Evolutionary conservation across 2,797 vertebrate species (phyloP).

Genomic region (Phaenicophaeus curvirostris): DNA sequence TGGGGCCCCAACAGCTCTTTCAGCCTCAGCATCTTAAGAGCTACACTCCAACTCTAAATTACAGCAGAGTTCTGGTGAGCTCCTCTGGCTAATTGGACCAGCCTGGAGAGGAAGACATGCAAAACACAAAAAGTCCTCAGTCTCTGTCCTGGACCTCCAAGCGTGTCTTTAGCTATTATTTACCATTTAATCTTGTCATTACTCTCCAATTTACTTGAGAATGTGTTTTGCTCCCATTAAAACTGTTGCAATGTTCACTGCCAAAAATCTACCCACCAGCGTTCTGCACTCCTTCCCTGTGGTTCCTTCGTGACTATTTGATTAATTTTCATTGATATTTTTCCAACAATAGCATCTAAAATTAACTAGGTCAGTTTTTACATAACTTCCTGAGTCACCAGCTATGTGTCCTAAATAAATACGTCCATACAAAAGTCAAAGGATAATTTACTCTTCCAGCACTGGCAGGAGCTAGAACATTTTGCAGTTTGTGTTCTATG

Average conservation of each 20-base stretch:
- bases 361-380: slow-evolving; percentile 75
- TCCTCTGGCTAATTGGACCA: slow-evolving; percentile 2
- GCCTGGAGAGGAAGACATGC: slow-evolving; percentile 15
- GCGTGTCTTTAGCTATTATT: slow-evolving; percentile 68
- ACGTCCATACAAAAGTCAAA: slow-evolving; percentile 50
- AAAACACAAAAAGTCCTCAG: slow-evolving; percentile 42
- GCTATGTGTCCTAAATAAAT: slow-evolving; percentile 68
- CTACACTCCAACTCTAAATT: slow-evolving; percentile 13
- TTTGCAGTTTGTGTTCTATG: slow-evolving; percentile 34
- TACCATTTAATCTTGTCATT: slow-evolving; percentile 71
- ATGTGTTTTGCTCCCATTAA: slow-evolving; percentile 74
- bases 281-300: slow-evolving; percentile 65
- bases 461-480: slow-evolving; percentile 2
- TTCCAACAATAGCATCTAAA: slow-evolving; percentile 77
- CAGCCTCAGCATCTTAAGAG: neutral
- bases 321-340: slow-evolving; percentile 76
- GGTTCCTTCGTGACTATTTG: slow-evolving; percentile 68
- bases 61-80: slow-evolving; percentile 28
- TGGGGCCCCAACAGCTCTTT: neutral
- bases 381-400: slow-evolving; percentile 75
- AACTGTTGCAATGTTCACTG: slow-evolving; percentile 7
- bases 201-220: slow-evolving; percentile 67
- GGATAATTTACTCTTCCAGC: slow-evolving; percentile 60
- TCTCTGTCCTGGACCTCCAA: slow-evolving; percentile 56
- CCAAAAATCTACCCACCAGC: slow-evolving; percentile 72